Conservation (phyloP, 2,888 invertebrate species). For the Stegana nigrithorax region DNA sequence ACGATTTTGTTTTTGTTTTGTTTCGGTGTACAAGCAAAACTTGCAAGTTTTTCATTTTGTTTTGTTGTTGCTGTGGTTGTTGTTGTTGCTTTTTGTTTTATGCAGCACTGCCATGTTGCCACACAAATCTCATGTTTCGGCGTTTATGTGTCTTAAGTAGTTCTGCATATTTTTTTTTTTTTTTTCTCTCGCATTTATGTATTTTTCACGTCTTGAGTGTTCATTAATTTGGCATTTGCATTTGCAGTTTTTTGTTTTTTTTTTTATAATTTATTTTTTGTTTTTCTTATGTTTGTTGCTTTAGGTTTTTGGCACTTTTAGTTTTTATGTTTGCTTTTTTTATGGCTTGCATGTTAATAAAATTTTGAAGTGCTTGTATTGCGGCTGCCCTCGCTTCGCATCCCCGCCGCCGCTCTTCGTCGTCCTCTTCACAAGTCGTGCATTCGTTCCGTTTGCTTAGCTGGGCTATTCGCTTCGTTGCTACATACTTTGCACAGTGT, state of each 20-base stretch:
- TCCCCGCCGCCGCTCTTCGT: too few species aligned
- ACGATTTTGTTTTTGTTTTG: background rate
- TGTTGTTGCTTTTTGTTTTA: background rate
- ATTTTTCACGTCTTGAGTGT: background rate
- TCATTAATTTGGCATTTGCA: conserved; percentile 14
- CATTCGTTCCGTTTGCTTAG: background rate
- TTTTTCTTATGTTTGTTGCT: background rate
- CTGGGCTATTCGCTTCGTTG: too few species aligned
- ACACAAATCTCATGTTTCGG: conserved; percentile 3
- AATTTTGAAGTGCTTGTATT: background rate
- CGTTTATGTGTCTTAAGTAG: background rate
- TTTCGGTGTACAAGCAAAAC: background rate
- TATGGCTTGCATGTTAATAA: background rate
- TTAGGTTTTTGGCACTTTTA: conserved; percentile 2
- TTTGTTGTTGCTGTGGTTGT: background rate
- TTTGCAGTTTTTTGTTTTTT: background rate
- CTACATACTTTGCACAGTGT: too few species aligned
- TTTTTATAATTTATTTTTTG: too few species aligned
- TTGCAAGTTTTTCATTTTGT: background rate
- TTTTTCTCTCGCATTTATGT: background rate
- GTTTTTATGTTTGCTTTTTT: background rate
- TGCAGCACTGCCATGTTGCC: background rate
- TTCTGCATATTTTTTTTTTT: background rate
- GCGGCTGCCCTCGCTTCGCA: too few species aligned
- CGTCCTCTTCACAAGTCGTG: background rate